Conservation (phyloP, 2,888 invertebrate genomes). For the Andrena camellia region DNA sequence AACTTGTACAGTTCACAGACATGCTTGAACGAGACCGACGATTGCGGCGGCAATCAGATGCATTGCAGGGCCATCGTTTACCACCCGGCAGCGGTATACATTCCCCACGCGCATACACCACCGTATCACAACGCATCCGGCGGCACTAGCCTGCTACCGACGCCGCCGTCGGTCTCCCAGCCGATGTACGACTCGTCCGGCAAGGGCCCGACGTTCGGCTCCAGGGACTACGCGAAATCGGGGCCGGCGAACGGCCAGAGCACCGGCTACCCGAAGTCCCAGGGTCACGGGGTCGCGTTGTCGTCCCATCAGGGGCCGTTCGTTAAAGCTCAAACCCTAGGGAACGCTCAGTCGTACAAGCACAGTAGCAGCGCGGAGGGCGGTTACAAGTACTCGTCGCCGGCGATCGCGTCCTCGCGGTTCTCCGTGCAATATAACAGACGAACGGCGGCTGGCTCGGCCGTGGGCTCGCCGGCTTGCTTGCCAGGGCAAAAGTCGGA, state of each 20-base stretch:
- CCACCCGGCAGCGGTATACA: slow-evolving; percentile 78
- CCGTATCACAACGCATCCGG: slow-evolving; percentile 70
- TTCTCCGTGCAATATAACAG: slow-evolving; percentile 64
- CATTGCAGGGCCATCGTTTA: slow-evolving; percentile 79
- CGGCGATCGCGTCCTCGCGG: slow-evolving; percentile 60
- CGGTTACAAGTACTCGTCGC: slow-evolving; percentile 59
- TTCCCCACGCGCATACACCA: slow-evolving; percentile 77
- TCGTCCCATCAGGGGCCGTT: slow-evolving; percentile 57
- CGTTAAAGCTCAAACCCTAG: slow-evolving; percentile 49
- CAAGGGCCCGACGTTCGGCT: slow-evolving; percentile 62
- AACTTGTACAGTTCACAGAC: slow-evolving; percentile 74
- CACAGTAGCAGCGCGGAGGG: slow-evolving; percentile 58
- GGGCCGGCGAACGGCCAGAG: slow-evolving; percentile 51
- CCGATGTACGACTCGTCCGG: slow-evolving; percentile 67
- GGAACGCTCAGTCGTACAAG: slow-evolving; percentile 60
- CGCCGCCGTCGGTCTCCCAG: slow-evolving; percentile 73
- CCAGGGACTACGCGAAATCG: slow-evolving; percentile 73
- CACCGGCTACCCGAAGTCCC: slow-evolving; percentile 61
- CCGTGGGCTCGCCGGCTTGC: slow-evolving; percentile 70
- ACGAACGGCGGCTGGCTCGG: slow-evolving; percentile 52
- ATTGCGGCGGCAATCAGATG: slow-evolving; percentile 73
- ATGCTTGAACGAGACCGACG: slow-evolving; percentile 76
- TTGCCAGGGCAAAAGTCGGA: slow-evolving; percentile 62
- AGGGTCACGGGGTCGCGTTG: slow-evolving; percentile 59
- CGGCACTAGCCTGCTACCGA: slow-evolving; percentile 80